Conservation (phyloP, 2,113 vertebrate genomes). For the Guaruba guarouba region DNA sequence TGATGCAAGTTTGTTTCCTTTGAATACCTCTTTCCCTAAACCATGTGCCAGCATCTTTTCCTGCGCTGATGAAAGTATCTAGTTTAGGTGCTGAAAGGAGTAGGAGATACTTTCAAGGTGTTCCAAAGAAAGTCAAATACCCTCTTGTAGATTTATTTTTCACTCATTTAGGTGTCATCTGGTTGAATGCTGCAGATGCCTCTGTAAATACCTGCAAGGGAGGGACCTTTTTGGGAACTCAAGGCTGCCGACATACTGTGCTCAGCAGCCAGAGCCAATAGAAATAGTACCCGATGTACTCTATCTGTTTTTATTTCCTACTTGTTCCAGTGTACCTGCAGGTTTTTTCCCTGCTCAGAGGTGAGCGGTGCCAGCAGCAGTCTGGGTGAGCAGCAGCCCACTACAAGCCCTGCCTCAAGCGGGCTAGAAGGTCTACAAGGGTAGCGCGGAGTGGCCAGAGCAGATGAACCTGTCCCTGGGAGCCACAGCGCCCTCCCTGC, state of each 20-base stretch:
- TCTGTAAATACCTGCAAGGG: conserved; percentile 27
- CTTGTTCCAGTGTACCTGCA: not conserved
- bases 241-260: not conserved
- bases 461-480: too few species aligned
- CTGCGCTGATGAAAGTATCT: not conserved
- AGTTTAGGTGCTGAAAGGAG: not conserved
- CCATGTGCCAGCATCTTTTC: not conserved
- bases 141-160: conserved; percentile 33
- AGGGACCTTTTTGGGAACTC: not conserved
- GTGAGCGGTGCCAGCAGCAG: not conserved
- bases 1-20: not conserved
- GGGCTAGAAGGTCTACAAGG: not conserved
- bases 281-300: not conserved
- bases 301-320: not conserved
- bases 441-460: accelerated
- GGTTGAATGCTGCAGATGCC: not conserved
- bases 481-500: not conserved
- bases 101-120: not conserved
- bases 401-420: not conserved
- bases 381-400: not conserved
- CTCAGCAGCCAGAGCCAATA: not conserved
- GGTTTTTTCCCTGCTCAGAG: not conserved
- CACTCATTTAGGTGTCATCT: not conserved
- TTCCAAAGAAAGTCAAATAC: conserved; percentile 30
- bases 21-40: not conserved